These are phyloP conservation scores for Trissonchulus latispiculum DNA, from an alignment of 2,888 invertebrate species.

Conservation along the genomic window DNA sequence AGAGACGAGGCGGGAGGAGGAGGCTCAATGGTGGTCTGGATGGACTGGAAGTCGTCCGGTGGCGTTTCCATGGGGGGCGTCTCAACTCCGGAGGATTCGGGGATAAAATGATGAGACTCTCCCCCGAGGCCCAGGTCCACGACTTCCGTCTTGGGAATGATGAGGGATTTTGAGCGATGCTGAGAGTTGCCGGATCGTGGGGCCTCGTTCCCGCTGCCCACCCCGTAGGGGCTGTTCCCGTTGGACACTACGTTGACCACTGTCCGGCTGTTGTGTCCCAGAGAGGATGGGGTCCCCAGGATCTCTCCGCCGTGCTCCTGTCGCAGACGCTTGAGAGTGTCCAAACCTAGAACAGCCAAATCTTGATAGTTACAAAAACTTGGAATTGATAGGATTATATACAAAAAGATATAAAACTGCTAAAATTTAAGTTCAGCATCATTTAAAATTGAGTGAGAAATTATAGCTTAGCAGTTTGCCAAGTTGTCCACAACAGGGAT, in stretches of 20 bases:
- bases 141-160: not conserved
- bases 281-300: too few species aligned
- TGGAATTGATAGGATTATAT: too few species aligned
- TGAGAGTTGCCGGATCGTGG: not conserved
- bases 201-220: too few species aligned
- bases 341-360: constrained; percentile 10
- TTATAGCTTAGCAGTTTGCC: too few species aligned
- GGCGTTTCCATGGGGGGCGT: constrained; percentile 15
- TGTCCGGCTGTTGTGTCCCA: too few species aligned
- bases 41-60: not conserved
- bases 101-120: not conserved
- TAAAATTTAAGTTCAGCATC: too few species aligned
- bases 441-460: too few species aligned
- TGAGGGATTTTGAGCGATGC: not conserved
- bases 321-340: constrained; percentile 8
- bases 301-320: constrained; percentile 9
- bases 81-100: not conserved
- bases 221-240: too few species aligned
- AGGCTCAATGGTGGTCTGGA: constrained; percentile 1
- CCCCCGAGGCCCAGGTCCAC: not conserved
- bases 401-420: too few species aligned
- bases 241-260: too few species aligned
- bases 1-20: constrained; percentile 31
- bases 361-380: too few species aligned
- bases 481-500: too few species aligned